These are phyloP conservation scores for Grallaria varia DNA, from an alignment of 2,113 vertebrate species.

Conservation along the genomic window DNA sequence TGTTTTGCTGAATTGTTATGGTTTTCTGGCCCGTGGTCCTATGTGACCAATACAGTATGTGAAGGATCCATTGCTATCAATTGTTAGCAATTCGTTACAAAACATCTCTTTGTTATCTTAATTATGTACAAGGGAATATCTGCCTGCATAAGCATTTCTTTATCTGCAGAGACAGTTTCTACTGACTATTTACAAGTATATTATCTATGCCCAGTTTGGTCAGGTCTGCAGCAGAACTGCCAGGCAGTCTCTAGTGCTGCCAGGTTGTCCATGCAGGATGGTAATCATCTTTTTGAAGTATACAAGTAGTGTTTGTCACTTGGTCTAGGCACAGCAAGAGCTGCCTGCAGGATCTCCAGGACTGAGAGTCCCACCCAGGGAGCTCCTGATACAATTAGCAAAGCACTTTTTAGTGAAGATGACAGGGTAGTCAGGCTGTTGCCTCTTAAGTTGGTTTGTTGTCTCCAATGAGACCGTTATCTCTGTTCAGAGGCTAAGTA, in stretches of 20 bases:
- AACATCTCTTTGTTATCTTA: background rate
- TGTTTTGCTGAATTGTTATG: background rate
- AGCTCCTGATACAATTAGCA: background rate
- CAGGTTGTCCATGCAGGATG: background rate
- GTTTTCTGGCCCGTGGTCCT: background rate
- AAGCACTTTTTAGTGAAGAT: background rate
- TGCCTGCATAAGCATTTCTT: background rate
- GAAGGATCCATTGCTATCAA: background rate
- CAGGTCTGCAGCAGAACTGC: background rate
- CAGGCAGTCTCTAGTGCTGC: background rate
- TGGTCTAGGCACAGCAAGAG: background rate
- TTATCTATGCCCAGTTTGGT: background rate
- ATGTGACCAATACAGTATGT: background rate
- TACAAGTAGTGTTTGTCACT: background rate
- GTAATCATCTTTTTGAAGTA: background rate
- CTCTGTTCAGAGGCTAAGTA: background rate
- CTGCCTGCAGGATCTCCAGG: conserved; percentile 5
- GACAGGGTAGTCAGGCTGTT: background rate
- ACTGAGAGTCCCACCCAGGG: background rate
- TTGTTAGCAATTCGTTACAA: background rate
- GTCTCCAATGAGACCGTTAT: background rate
- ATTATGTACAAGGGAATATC: background rate
- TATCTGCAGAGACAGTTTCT: background rate
- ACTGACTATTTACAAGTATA: background rate
- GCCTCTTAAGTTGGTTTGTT: background rate